Evolutionary conservation across 1,140 invertebrate genomes (phyloP), one percentile per base, ranked within the genome.

Genomic region (Homarus americanus): DNA sequence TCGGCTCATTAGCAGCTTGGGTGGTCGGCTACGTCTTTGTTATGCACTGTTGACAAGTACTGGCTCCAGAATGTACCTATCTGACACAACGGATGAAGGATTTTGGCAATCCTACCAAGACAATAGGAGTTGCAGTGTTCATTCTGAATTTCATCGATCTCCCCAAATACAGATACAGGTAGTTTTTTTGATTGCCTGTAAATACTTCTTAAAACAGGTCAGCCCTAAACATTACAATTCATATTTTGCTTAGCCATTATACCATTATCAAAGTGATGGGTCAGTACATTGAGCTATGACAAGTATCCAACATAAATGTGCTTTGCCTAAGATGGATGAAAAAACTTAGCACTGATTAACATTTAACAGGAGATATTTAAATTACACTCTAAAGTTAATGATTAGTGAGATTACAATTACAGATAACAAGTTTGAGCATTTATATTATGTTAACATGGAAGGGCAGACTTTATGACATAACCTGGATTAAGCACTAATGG

Each of bases 401-500:
- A 66, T 66, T 82, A 82, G 80, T 34, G 34, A 82, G 32, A 38
- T 66, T 36, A 32, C 34, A 66, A 82, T 49, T 82, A 82, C 80
- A 82, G 15, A 82, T 82, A 82, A 82, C 80, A 82, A 82, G 80
- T 82, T 82, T 82, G 80, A 82, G 80, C 80, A 82, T 82, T 82
- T 79, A 20, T 79, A 79, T 79, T 28, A 58, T 49, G 44, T 49
- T 58, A 79, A 79, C 44, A 79, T 49, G 76, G 76, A 79, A 79
- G 76, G 40, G n/a, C n/a, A 44, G 40, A 69, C 63, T 58, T 58
- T 58, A 69, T 69, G 63, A 69, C 63, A 69, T 10, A 24, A 49
- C 5, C 28, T 32, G 63, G 4, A 32, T 9, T 24, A 32, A 32
- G 63, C 63, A 69, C 63, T 32, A 24, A 9, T 69, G 28, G 24